Percentiles rank a stretch among this genome's conserved stretches.
Conservation (phyloP, 2,888 invertebrate genomes). For the Anoncus sp. region DNA sequence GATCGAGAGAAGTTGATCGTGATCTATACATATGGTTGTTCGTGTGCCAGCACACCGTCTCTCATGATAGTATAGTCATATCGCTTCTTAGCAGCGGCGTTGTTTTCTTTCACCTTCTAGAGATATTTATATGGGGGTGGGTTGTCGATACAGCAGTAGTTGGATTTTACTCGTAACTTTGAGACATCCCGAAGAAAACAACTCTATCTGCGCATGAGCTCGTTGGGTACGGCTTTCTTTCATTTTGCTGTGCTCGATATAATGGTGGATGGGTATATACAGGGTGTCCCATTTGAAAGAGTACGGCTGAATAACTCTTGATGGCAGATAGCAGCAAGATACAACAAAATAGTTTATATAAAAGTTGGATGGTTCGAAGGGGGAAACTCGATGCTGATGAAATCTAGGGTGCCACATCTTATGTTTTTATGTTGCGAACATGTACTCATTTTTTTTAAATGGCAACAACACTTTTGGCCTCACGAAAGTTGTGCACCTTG, state of each 20-base stretch:
- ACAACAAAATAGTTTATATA: no score
- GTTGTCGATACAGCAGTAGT: conserved; percentile 3
- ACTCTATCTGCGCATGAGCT: conserved; percentile 35
- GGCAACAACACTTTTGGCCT: no score
- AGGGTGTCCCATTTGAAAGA: no score
- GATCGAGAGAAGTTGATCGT: conserved; percentile 41
- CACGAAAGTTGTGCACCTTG: no score
- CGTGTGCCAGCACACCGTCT: conserved; percentile 7
- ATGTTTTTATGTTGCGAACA: no score
- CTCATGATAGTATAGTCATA: conserved; percentile 1
- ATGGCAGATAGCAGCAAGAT: no score
- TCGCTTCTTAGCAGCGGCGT: conserved; percentile 31
- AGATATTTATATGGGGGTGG: neutral
- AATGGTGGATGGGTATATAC: conserved; percentile 14
- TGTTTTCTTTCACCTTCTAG: conserved; percentile 13
- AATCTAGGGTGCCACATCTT: no score
- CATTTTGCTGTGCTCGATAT: conserved; percentile 13
- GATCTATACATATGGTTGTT: conserved; percentile 34
- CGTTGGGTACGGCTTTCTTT: conserved; percentile 2
- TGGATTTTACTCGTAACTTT: conserved; percentile 35
- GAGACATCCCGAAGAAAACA: conserved; percentile 30
- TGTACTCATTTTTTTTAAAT: no score
- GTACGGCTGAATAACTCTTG: no score
- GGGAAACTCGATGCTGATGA: no score
- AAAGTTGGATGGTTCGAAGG: no score